Base-by-base conservation (phyloP, 2,888 invertebrate genomes). In the Mechanitis mazaeus region DNA sequence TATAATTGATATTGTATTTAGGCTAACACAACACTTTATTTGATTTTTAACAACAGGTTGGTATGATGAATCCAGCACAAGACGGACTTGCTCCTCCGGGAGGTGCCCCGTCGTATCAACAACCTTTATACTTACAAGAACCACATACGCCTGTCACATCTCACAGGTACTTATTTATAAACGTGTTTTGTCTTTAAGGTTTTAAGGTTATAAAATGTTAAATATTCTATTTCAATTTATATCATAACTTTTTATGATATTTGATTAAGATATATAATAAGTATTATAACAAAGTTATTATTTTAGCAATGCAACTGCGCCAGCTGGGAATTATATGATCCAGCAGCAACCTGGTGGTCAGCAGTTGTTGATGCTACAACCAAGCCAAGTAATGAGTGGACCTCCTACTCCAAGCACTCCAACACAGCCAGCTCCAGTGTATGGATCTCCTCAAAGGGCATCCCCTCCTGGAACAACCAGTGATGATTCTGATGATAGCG, bases 401-500 rank as follows among this genome's bases (percentile, higher is more conserved):
- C 89, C 86, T 57, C 88, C 86, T 1, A 88, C 86, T 53, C 89
- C 90, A 2, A 85, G 79, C 68, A 87, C 88, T 0, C 87, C 88
- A 7, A 84, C 84, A 1, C 87, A 86, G 64, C 70, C 84, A 4
- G 87, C 69, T 3, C 83, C 85, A 1, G 83, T 87, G 2, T 90
- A 89, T 73, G 86, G 91, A 42, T 93, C 93, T 73, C 92, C 94
- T 61, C 91, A 92, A 78, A 87, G 93, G 65, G 91, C 92, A 63
- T 93, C 93, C 11, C 94, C 93, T 45, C 93, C 93, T 5, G 92
- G 92, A 68, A 95, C 94, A 57, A 96, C 96, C 45, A 95, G 95
- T 83, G 96, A 96, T 81, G 96, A 96, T 79, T 96, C 96, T 72
- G 96, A 96, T 85, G 96, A 96, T 78, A 94, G 94, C 82, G 89